Evolutionary conservation across 2,888 invertebrate genomes (phyloP).

Genomic region (Eupithecia dodoneata): DNA sequence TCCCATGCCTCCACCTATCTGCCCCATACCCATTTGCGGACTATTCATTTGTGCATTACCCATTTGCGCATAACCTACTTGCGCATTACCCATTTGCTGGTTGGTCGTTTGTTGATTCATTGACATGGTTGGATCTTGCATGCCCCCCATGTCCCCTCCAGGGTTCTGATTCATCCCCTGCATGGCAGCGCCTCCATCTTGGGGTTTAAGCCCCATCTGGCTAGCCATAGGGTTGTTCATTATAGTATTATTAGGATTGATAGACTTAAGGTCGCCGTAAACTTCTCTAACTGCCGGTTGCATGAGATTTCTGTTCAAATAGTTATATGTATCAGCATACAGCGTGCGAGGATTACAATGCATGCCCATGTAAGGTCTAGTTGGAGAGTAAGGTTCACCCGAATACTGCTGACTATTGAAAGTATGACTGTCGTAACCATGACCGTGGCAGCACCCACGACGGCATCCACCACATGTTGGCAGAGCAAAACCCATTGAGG

Average conservation of each 20-base stretch:
- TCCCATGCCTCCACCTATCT: slow-evolving; percentile 63
- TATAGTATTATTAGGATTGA: slow-evolving; percentile 68
- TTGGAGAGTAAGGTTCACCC: slow-evolving; percentile 54
- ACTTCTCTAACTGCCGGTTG: slow-evolving; percentile 75
- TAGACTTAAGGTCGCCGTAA: slow-evolving; percentile 69
- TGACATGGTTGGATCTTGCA: slow-evolving; percentile 33
- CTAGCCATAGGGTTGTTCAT: slow-evolving; percentile 63
- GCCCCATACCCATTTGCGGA: slow-evolving; percentile 24
- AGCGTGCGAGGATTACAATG: slow-evolving; percentile 67
- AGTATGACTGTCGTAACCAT: slow-evolving; percentile 37
- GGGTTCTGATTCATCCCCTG: slow-evolving; percentile 40
- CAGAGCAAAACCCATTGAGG: slow-evolving; percentile 46
- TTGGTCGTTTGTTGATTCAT: slow-evolving; percentile 32
- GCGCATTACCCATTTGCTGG: slow-evolving; percentile 26
- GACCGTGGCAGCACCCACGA: slow-evolving; percentile 57
- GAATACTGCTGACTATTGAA: slow-evolving; percentile 36
- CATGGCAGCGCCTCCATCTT: slow-evolving; percentile 14
- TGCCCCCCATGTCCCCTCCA: slow-evolving; percentile 38
- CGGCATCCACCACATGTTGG: slow-evolving; percentile 55
- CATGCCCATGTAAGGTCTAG: slow-evolving; percentile 55
- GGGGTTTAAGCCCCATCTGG: slow-evolving; percentile 58
- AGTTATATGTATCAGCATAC: slow-evolving; percentile 71
- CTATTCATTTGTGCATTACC: slow-evolving; percentile 30
- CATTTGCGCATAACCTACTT: slow-evolving; percentile 29
- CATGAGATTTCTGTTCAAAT: slow-evolving; percentile 71